Base-by-base conservation (phyloP, 1,140 invertebrate genomes). In the Dendrolimus kikuchii region DNA sequence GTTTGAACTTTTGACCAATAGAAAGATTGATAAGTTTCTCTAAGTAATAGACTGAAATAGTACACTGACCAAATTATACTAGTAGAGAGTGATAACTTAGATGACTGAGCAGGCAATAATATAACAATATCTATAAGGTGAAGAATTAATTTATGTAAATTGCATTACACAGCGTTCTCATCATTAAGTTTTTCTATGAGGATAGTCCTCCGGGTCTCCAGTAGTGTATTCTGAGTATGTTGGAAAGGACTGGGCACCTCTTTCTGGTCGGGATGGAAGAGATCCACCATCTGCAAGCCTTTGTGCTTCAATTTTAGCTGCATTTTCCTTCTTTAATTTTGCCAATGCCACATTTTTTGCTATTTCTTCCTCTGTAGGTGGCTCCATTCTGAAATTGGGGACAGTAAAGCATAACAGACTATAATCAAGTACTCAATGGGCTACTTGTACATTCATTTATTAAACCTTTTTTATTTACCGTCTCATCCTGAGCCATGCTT, bases 401-500 rank as follows among this genome's bases (percentile, higher is more conserved):
- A 4, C 37, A 23, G 7, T 8, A 2, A 23, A 23, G 23, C 23
- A 23, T 23, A 23, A 38, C 36, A 38, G 38, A 37, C 5, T 38
- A 49, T 49, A 6, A 7, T 49, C 5, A 38, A 37, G 36, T 38
- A 49, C 10, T 38, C 39, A 7, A 39, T 49, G 38, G 36, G 5
- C 38, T 49, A 38, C 4, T 4, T 38, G 42, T 44, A 39, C 44
- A 5, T 10, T 48, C 7, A 59, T 47, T 43, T 7, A 47, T 58
- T 42, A 51, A 46, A 57, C 46, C 0, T 44, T n/a, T n/a, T 7
- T 44, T 55, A 54, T n/a, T 49, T 77, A 88, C 86, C 94, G 89
- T 69, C 93, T 86, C 59, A 90, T 87, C 78, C 95, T 87, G 36
- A 96, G 80, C 95, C 95, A 96, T 7, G 94, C 86, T 79, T 95